Evolutionary conservation across 2,797 vertebrate genomes (phyloP), one percentile per base, ranked within the genome.

Genomic region (Nannoperca australis): DNA sequence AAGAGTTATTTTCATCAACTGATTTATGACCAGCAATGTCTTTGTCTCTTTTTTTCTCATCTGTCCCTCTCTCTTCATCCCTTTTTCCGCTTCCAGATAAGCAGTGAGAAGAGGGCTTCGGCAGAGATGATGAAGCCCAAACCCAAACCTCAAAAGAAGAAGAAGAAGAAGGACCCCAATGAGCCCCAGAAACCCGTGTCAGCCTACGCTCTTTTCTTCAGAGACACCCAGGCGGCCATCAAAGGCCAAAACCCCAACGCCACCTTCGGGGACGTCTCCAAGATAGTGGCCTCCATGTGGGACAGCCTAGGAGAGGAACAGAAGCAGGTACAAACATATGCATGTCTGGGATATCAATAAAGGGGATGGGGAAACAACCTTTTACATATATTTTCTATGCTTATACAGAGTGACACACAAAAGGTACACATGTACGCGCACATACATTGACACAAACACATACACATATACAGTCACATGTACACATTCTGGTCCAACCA

Each of bases 261-360:
- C 75, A 99, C 98, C 75, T 99, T 99, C 0, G 98, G 98, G 22
- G 98, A 99, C 0, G 98, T 99, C 70, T 99, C 98, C 0, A 99
- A 99, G 94, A 99, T 99, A 0, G 98, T 99, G 92, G 98, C 98
- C 0, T 99, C 98, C 0, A 99, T 99, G 98, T 99, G 98, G 98
- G 98, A 99, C 93, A 97, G 97, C 82, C 70, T 99, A 78, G 98
- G 97, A 66, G 98, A 99, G 90, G 98, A 99, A 73, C 98, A 99
- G 92, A 99, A 99, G 78, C 98, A 99, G 95, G 98, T 98, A 90
- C 1, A 36, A 10, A 55, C 68, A 13, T 13, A 53, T 53, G 2
- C 8, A 5, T 7, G 8, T 64, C 5, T 27, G n/a, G 27, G 24
- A 58, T 44, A 38, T 32, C 12, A 56, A 65, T 12, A 22, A 22